Percentiles rank a stretch among this genome's conserved stretches.
phyloP scores from a whole-genome alignment of 2,888 invertebrate species.

The Pediacus dermestoides region DNA sequence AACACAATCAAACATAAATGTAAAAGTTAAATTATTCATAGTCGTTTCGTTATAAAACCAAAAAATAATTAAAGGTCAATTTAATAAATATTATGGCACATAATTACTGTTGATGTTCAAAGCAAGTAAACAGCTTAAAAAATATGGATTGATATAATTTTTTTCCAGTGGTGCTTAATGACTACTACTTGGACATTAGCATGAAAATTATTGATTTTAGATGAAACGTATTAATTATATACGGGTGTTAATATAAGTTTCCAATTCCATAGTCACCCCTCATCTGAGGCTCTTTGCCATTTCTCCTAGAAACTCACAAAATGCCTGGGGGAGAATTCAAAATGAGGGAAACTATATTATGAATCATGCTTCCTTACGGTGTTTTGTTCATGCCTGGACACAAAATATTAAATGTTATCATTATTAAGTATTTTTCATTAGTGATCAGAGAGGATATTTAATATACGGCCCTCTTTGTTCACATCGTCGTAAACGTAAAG shows the following conservation, averaged over 20 bases:
- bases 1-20: no score
- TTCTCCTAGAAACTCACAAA: slow-evolving; percentile 42
- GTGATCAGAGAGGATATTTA: slow-evolving; percentile 15
- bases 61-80: no score
- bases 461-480: slow-evolving; percentile 12
- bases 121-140: no score
- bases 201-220: slow-evolving; percentile 7
- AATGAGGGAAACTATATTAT: slow-evolving; percentile 44
- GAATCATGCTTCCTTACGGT: slow-evolving; percentile 45
- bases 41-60: no score
- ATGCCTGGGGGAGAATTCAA: slow-evolving; percentile 40
- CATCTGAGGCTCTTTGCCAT: slow-evolving; percentile 32
- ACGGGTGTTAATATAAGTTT: slow-evolving; percentile 41
- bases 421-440: slow-evolving; percentile 27
- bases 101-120: no score
- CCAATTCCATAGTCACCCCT: slow-evolving; percentile 33
- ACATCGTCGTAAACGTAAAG: slow-evolving; percentile 10
- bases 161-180: no score
- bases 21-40: no score
- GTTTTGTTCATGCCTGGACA: slow-evolving; percentile 31
- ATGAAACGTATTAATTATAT: slow-evolving; percentile 28
- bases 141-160: no score
- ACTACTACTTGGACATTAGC: no score
- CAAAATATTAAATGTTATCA: slow-evolving; percentile 40
- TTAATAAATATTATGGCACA: no score